These are phyloP conservation scores for Mallotus villosus DNA, from an alignment of 2,797 vertebrate species.

Conservation along the genomic window DNA sequence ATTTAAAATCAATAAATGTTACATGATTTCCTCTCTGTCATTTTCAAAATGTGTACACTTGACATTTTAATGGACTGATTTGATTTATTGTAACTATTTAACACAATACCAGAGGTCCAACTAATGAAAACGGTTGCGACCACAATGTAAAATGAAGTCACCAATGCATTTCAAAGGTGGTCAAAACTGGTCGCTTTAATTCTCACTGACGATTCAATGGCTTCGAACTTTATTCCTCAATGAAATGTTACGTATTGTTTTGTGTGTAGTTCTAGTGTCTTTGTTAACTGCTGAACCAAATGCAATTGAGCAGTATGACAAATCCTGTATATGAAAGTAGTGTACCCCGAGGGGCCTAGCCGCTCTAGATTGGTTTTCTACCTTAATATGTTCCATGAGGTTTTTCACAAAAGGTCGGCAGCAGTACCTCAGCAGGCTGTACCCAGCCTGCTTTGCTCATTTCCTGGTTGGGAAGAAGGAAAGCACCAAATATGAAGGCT, in stretches of 20 bases:
- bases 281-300: conserved; percentile 73
- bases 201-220: conserved; percentile 53
- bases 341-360: conserved; percentile 42
- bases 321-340: conserved; percentile 53
- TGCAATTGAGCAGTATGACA: conserved; percentile 65
- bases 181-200: conserved; percentile 31
- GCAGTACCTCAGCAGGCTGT: conserved; percentile 46
- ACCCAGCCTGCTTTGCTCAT: conserved; percentile 42
- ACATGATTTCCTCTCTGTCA: conserved; percentile 36
- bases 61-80: conserved; percentile 24
- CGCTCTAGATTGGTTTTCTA: conserved; percentile 14
- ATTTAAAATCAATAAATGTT: conserved; percentile 45
- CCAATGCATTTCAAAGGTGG: conserved; percentile 30
- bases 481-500: conserved; percentile 65
- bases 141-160: conserved; percentile 15
- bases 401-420: conserved; percentile 50
- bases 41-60: conserved; percentile 26
- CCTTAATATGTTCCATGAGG: conserved; percentile 20
- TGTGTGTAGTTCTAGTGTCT: conserved; percentile 68
- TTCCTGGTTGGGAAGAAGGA: conserved; percentile 58
- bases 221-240: conserved; percentile 63
- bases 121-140: conserved; percentile 23
- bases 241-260: conserved; percentile 57
- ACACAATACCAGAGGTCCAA: not conserved
- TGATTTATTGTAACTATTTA: conserved; percentile 27